Evolutionary conservation across 2,797 vertebrate species (phyloP), one percentile per base, ranked within the genome.

Genomic region (Aplochiton taeniatus): DNA sequence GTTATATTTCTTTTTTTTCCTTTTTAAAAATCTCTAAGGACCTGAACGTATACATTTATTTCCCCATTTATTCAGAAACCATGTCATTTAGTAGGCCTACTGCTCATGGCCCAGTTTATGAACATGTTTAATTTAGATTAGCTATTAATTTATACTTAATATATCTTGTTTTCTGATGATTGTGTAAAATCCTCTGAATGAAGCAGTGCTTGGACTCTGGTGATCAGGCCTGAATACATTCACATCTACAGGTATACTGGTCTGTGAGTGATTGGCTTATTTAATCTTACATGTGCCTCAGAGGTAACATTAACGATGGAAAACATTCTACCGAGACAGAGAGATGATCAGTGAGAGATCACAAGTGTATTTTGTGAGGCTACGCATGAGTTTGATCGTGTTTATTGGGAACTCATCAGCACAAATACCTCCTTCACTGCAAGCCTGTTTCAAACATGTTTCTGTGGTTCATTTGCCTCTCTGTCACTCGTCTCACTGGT

Each of bases 141-240:
- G 64, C 18, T 76, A 61, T 78, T 79, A 58, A 61, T 58, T 58
- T 49, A n/a, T 75, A 85, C 84, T 82, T 43, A 77, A 65, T 72
- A 59, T 69, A 50, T 76, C 4, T 63, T 46, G 68, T 68, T 79
- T 72, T 76, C 60, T 76, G 66, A 70, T 68, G 46, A 56, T 9
- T 77, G 58, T 50, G 47, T 75, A 64, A 42, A 68, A 71, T 81
- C 19, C 42, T 71, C 49, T 73, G 9, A 69, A 74, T 61, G 63
- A 62, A 56, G 67, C 58, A 70, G 67, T 19, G 56, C 59, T 65
- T 68, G 73, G 58, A 60, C 79, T 69, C 66, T 54, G 70, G 80
- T 79, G 72, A 74, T 63, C 42, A 74, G 20, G 66, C 46, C 19
- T 59, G 51, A 14, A 43, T 46, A 11, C 60, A 70, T 43, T 61